Base-by-base conservation (phyloP, 1,140 invertebrate species). In the Solen grandis region DNA sequence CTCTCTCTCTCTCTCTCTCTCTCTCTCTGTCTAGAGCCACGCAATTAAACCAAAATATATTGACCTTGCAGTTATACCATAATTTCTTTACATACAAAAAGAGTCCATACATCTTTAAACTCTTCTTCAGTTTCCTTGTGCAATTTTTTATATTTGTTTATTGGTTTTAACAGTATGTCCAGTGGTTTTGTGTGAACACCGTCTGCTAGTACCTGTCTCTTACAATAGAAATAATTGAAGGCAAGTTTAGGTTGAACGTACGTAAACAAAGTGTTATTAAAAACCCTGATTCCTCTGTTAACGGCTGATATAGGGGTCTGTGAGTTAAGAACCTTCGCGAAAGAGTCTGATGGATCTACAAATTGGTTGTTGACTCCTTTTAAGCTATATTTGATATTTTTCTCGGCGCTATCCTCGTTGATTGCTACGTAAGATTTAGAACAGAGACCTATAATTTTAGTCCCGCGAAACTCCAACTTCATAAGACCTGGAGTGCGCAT, bases 191-290 rank as follows among this genome's bases (percentile, higher is more conserved):
- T 62, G n/a, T 62, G 59, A 62, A 62, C 35, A n/a, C 59, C 59
- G n/a, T 62, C 59, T 5, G 16, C 14, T 27, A 27, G 27, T 5
- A 62, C 59, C 2, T 31, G 14, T 31, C 59, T 25, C 35, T 62
- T 62, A 29, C 59, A 62, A 62, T 62, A 62, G 35, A 62, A 62
- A 31, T 62, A 62, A n/a, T 62, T 29, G 35, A 62, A 62, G 2
- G 59, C 29, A 14, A 31, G 59, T 25, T 62, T 62, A 5, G 59
- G 29, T 29, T 62, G 59, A 29, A n/a, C 13, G 59, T 62, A 62
- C 5, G 59, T 62, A 62, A 62, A 62, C 29, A 62, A 27, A 3
- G 59, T 5, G n/a, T 62, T 31, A 62, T 62, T 31, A 27, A 62
- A 62, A 25, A 5, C 5, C 35, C 59, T 62, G 29, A 62, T 62